Base-by-base conservation (phyloP, 2,888 invertebrate species). In the Endotricha flammealis region DNA sequence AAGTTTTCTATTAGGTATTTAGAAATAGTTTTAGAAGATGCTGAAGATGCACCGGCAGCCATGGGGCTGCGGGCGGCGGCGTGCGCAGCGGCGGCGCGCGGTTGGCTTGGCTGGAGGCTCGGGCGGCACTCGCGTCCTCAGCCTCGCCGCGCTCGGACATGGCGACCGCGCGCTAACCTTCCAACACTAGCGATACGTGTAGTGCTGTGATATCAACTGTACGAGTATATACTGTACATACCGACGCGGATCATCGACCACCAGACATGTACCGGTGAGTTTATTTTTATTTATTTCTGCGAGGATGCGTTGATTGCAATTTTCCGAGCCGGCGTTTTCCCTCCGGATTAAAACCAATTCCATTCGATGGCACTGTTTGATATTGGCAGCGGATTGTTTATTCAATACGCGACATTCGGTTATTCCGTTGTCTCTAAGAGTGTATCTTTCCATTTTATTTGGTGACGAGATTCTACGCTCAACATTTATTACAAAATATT, bases 101-200 rank as follows among this genome's bases (percentile, higher is more conserved):
- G 38, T 39, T 48, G 44, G 49, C 32, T 33, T 38, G 10, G 25
- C 24, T 22, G 11, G 34, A 37, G 32, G 36, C 17, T 36, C 27
- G 30, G 36, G 20, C 28, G 23, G 39, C 81, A 82, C 68, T 83
- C 81, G 81, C 74, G 79, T 59, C 55, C 57, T 52, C 63, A 58
- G 64, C 66, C 61, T 63, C 77, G 72, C 64, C 62, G 57, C 64
- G 74, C 43, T 46, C 70, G 73, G 67, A 74, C 77, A 76, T 78
- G 82, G 64, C 63, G 54, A 48, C 50, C 64, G 60, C 64, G 63
- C 56, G 62, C 42, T 60, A 44, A 61, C 44, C 33, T 46, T 46
- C 46, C 47, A 36, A 42, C 44, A 39, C 49, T 47, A 57, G 51
- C 7, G 12, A 2, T 12, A 55, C 63, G 67, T 61, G 69, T 57